Percentiles rank a stretch among this genome's conserved stretches.
Evolutionary conservation across 2,113 vertebrate species (phyloP).

Genomic region (Sprattus sprattus): DNA sequence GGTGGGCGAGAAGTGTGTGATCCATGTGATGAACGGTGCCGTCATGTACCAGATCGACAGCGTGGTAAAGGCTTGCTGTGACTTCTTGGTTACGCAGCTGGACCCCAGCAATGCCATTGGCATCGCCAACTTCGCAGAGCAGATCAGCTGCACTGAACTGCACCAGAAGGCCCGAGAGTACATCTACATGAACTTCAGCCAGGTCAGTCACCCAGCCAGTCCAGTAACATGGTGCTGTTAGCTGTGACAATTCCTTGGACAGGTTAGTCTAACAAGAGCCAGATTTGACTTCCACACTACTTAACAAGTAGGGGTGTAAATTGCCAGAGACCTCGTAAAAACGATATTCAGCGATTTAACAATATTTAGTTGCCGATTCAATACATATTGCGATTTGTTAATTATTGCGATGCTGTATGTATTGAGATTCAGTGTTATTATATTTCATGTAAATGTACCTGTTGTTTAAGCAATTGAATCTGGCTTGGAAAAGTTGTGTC

Average conservation of each 20-base stretch:
- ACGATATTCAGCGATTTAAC: no score
- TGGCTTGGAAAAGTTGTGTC: not conserved
- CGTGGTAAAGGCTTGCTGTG: conserved; percentile 88
- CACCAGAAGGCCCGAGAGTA: conserved; percentile 89
- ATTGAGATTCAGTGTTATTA: no score
- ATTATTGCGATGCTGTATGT: no score
- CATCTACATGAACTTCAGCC: conserved; percentile 93
- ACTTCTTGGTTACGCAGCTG: conserved; percentile 89
- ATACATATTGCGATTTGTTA: no score
- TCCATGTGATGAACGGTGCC: conserved; percentile 90
- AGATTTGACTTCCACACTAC: not conserved
- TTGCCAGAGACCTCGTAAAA: no score
- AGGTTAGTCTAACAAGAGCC: not conserved
- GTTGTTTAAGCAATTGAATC: not conserved
- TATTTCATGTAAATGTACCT: no score
- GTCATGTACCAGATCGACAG: conserved; percentile 98
- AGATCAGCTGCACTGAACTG: conserved; percentile 86
- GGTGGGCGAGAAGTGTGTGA: conserved; percentile 90
- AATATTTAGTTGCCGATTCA: no score
- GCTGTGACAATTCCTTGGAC: not conserved
- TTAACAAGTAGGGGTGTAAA: not conserved
- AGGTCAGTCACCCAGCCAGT: conserved; percentile 53
- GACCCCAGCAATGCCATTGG: conserved; percentile 97
- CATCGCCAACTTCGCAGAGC: conserved; percentile 91
- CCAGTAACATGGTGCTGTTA: no score